Evolutionary conservation across 2,113 vertebrate species (phyloP).

Genomic region (Haplotaxodon microlepis): DNA sequence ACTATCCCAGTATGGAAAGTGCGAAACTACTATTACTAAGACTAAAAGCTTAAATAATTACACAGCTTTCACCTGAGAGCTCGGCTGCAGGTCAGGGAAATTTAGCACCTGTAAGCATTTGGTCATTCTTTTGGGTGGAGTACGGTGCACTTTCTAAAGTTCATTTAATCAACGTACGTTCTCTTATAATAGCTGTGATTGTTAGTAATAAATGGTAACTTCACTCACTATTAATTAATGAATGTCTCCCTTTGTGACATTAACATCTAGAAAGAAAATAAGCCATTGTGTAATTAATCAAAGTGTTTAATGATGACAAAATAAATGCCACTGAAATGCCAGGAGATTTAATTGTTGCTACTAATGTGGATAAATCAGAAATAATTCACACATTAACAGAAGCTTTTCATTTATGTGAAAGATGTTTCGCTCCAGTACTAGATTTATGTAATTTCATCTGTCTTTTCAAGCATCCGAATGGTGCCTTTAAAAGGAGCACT

Average conservation of each 20-base stretch:
- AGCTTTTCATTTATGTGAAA: constrained; percentile 16
- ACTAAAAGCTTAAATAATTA: not conserved
- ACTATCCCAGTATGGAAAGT: not conserved
- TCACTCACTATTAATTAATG: constrained; percentile 39
- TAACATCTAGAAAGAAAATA: constrained; percentile 10
- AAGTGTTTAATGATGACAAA: constrained; percentile 39
- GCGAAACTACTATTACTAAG: not conserved
- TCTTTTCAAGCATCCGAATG: not conserved
- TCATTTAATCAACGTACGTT: not conserved
- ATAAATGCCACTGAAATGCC: constrained; percentile 62
- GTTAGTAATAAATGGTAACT: constrained; percentile 21
- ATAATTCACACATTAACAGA: constrained; percentile 19
- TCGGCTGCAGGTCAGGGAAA: not conserved
- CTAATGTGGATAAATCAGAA: constrained; percentile 37
- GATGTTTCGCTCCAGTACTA: not conserved
- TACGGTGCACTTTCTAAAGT: not conserved
- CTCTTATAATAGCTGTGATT: not conserved
- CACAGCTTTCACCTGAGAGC: not conserved
- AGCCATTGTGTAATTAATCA: constrained; percentile 40
- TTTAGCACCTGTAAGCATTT: not conserved
- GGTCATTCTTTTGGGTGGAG: not conserved
- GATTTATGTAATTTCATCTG: constrained; percentile 4
- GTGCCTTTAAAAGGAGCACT: not conserved
- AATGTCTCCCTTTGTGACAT: constrained; percentile 30
- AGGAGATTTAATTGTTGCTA: constrained; percentile 45